Percentiles rank a stretch among this genome's conserved stretches.
These are phyloP conservation scores for Mythimna albipuncta DNA, from an alignment of 2,888 invertebrate species.

Conservation along the genomic window DNA sequence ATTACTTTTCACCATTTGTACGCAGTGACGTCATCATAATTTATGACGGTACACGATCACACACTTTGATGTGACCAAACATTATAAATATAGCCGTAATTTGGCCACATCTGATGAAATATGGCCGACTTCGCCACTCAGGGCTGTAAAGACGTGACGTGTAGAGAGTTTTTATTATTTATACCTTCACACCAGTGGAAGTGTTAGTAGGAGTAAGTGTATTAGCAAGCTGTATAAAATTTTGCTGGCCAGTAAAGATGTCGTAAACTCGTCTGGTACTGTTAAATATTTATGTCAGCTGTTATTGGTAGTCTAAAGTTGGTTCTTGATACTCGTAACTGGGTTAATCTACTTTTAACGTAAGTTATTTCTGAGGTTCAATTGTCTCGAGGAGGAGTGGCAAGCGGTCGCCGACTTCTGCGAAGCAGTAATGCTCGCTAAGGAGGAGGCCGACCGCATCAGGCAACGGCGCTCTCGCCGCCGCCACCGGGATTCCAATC, in stretches of 20 bases:
- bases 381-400: too few relatives aligned
- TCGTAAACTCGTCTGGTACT: neutral
- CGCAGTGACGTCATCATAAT: constrained; percentile 66
- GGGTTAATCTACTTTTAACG: neutral
- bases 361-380: too few relatives aligned
- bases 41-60: constrained; percentile 68
- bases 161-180: constrained; percentile 37
- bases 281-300: constrained; percentile 24
- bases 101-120: constrained; percentile 55
- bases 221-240: constrained; percentile 3
- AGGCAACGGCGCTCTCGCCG: too few relatives aligned
- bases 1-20: constrained; percentile 59
- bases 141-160: constrained; percentile 13
- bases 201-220: neutral
- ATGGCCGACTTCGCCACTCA: constrained; percentile 15
- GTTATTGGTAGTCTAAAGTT: neutral
- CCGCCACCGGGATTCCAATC: too few relatives aligned
- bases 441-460: too few relatives aligned
- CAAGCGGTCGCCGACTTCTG: too few relatives aligned
- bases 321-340: neutral
- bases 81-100: constrained; percentile 59
- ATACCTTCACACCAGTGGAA: constrained; percentile 1
- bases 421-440: too few relatives aligned
- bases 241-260: neutral
- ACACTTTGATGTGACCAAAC: constrained; percentile 63